Percentiles rank a stretch among this genome's conserved stretches.
Conservation (phyloP, 2,797 vertebrate genomes). For the Meriones psammophilus region DNA sequence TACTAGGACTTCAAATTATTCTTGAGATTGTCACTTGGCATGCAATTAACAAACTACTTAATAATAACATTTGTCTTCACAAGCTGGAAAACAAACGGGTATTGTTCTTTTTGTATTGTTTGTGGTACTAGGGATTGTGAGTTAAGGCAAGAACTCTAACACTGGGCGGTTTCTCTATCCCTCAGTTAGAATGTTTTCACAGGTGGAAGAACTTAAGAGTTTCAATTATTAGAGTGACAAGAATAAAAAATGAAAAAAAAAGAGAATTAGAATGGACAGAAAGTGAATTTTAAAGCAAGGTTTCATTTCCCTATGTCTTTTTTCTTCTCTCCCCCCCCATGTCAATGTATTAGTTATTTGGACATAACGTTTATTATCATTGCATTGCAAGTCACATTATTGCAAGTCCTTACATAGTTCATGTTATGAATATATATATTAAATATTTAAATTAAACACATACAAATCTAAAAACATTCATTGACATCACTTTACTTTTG, state of each 20-base stretch:
- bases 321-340: background rate
- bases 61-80: background rate
- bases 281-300: constrained; percentile 46
- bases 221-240: constrained; percentile 30
- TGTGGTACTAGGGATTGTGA: background rate
- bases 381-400: background rate
- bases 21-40: constrained; percentile 31
- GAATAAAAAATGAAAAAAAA: background rate
- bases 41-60: background rate
- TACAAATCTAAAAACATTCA: constrained; percentile 4
- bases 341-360: constrained; percentile 9
- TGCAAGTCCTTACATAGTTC: constrained; percentile 8
- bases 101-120: background rate
- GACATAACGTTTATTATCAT: constrained; percentile 59
- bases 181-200: background rate
- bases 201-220: constrained; percentile 13
- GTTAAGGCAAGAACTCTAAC: background rate
- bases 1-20: constrained; percentile 19
- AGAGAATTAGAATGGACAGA: constrained; percentile 52
- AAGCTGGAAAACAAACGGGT: constrained; percentile 3
- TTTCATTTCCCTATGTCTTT: constrained; percentile 21
- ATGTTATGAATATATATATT: background rate
- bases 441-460: constrained; percentile 34
- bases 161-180: background rate
- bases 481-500: constrained; percentile 12